These are phyloP conservation scores for Crossocerus cetratus DNA, from an alignment of 2,888 invertebrate genomes.

Conservation along the genomic window DNA sequence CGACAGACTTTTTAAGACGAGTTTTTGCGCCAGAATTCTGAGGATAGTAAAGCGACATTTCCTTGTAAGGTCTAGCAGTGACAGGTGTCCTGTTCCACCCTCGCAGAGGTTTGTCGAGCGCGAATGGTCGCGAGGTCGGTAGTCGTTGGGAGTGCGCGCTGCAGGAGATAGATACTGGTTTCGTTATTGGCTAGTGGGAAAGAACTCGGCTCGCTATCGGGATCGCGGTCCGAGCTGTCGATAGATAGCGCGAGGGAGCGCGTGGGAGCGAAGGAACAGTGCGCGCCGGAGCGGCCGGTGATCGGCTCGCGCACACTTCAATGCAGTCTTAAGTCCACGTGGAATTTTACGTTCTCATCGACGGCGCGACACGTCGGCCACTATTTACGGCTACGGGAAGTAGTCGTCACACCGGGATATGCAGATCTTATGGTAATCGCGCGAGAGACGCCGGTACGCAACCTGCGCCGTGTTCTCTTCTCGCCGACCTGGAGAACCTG, in stretches of 20 bases:
- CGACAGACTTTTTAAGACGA: too few species aligned
- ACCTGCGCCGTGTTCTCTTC: conserved; percentile 60
- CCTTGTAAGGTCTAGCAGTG: too few species aligned
- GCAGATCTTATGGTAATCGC: conserved; percentile 74
- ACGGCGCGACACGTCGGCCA: conserved; percentile 9
- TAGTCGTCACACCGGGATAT: conserved; percentile 65
- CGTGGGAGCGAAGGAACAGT: background rate
- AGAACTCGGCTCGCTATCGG: background rate
- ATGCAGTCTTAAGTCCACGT: conserved; percentile 11
- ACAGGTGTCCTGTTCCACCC: too few species aligned
- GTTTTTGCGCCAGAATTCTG: too few species aligned
- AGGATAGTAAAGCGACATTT: too few species aligned
- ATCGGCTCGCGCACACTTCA: conserved; percentile 13
- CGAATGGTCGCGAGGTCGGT: too few species aligned
- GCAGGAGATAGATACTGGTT: background rate
- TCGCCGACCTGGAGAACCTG: background rate
- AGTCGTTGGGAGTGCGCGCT: too few species aligned
- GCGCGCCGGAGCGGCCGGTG: background rate
- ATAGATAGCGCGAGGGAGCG: background rate
- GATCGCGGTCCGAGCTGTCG: background rate
- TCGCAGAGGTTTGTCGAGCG: too few species aligned
- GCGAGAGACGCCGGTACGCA: conserved; percentile 63
- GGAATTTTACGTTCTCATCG: conserved; percentile 39
- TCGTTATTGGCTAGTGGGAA: background rate
- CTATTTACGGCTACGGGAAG: conserved; percentile 66